These are phyloP conservation scores for Sylvietta virens DNA, from an alignment of 2,113 vertebrate species.

Conservation along the genomic window DNA sequence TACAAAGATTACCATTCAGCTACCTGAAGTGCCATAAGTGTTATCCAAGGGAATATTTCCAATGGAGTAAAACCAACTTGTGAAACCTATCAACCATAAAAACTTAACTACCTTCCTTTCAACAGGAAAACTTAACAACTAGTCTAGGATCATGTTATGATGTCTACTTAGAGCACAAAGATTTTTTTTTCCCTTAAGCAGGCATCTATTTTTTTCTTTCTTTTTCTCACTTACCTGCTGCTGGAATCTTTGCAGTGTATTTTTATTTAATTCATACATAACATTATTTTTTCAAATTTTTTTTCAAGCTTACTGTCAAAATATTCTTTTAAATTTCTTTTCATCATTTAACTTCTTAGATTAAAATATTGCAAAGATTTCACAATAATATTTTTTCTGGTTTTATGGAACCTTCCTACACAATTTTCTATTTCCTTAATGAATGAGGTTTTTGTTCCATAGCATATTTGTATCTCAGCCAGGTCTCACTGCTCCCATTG, in stretches of 20 bases:
- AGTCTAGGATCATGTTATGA: background rate
- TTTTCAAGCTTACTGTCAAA: background rate
- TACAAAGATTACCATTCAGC: background rate
- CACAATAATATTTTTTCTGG: background rate
- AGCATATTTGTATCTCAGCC: background rate
- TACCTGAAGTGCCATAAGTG: background rate
- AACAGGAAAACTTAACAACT: background rate
- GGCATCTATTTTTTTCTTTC: background rate
- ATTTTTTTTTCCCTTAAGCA: background rate
- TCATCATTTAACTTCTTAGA: background rate
- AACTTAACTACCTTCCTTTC: background rate
- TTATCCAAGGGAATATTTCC: background rate
- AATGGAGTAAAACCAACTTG: background rate
- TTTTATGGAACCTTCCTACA: background rate
- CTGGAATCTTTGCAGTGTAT: background rate
- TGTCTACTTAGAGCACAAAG: background rate
- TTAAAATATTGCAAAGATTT: background rate
- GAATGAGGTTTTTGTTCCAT: background rate
- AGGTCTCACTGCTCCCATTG: background rate
- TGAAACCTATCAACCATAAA: background rate
- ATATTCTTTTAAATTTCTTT: background rate
- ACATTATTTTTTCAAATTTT: background rate
- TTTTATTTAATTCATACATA: background rate
- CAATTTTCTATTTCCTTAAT: background rate
- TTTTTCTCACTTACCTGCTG: background rate